Evolutionary conservation across 2,113 vertebrate species (phyloP).

Genomic region (Zosterops hypoxanthus): DNA sequence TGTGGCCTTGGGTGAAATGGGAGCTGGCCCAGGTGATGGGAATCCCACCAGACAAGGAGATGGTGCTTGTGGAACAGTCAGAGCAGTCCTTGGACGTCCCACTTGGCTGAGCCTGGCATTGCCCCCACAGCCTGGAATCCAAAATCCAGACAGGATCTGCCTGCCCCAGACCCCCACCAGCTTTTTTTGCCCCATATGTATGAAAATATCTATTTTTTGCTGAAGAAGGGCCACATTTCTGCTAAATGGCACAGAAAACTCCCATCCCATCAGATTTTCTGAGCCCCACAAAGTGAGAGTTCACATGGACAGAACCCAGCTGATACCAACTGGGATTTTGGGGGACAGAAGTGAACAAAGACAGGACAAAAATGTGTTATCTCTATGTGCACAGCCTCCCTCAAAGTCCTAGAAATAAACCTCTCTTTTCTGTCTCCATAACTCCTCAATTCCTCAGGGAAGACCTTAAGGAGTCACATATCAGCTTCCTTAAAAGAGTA

Average conservation of each 20-base stretch:
- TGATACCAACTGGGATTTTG: neutral
- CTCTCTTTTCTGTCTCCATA: neutral
- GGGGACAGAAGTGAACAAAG: neutral
- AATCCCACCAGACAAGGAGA: neutral
- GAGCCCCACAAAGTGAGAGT: neutral
- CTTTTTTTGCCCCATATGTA: accelerated
- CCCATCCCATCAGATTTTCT: neutral
- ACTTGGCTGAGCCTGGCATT: neutral
- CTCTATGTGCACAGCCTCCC: neutral
- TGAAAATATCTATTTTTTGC: neutral
- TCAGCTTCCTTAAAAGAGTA: neutral
- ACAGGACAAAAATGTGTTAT: neutral
- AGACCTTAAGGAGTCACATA: accelerated
- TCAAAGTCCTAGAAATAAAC: neutral
- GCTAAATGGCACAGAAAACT: neutral
- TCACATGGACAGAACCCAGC: neutral
- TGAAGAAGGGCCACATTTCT: neutral
- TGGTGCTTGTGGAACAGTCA: accelerated
- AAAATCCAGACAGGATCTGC: neutral
- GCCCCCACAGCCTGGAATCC: neutral
- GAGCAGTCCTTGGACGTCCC: neutral
- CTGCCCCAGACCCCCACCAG: neutral
- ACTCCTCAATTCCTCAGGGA: neutral
- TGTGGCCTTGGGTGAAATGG: neutral
- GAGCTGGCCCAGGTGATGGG: neutral